Base-by-base conservation (phyloP, 2,888 invertebrate species). In the Phaedon cochleariae region DNA sequence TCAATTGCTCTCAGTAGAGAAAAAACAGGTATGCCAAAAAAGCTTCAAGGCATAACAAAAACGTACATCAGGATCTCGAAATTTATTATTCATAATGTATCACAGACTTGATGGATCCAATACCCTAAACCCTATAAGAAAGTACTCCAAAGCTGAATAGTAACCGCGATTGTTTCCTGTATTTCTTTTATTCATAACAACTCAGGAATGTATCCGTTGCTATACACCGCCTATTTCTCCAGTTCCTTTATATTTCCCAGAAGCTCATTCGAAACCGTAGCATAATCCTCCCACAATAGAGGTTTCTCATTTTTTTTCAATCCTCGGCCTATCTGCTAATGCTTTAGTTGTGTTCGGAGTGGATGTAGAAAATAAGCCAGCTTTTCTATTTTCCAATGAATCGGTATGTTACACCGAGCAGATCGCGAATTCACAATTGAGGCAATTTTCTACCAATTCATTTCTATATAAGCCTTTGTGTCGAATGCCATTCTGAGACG, bases 321-420 rank as follows among this genome's bases (percentile, higher is more conserved):
- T 41, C 41, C 55, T 41, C 12, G n/a, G n/a, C n/a, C 22, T 59
- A 65, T 65, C 62, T 61, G 54, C 65, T 65, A 65, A 65, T 65
- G 65, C 65, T 65, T 58, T 65, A 65, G 65, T 65, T 62, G 65
- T 65, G 65, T 65, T 65, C 65, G 34, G 26, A 26, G 2, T 34
- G 34, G 34, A 34, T 10, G 9, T 34, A 2, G 34, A n/a, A n/a
- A n/a, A n/a, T n/a, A 10, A 10, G 6, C 34, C 1, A 2, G 10
- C 12, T 26, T 26, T 6, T 26, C 26, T 6, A 26, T 26, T 26
- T 26, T 26, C 26, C 26, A 26, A 26, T 26, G 26, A 6, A 26
- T 26, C 26, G 26, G 26, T 26, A 26, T 26, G 26, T 26, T 26
- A 6, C 26, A 26, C n/a, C n/a, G 26, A 26, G 26, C 26, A 26